A percentile compares a stretch with the other conserved stretches of the same genome.
Conservation (phyloP, 2,113 vertebrate species). For the Hyperoodon ampullatus region DNA sequence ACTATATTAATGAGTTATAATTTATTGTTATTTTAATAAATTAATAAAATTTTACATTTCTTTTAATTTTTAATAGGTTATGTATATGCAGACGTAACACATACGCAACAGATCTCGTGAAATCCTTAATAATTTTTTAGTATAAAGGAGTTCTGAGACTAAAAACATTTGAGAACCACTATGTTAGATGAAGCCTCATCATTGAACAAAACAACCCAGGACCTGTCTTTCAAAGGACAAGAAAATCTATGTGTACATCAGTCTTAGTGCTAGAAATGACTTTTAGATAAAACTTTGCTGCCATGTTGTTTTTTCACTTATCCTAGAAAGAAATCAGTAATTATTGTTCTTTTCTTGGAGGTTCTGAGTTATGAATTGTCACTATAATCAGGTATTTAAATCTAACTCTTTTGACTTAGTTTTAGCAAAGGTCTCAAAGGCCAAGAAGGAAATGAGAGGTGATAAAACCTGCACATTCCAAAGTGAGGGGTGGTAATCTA, state of each 20-base stretch:
- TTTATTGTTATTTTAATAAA: not conserved
- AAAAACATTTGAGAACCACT: not conserved
- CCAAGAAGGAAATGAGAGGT: not conserved
- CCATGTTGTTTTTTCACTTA: not conserved
- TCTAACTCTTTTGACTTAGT: not conserved
- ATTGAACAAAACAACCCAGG: not conserved
- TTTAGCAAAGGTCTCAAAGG: not conserved
- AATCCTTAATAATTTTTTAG: not conserved
- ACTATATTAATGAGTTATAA: not conserved
- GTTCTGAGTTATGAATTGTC: not conserved
- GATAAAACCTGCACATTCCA: not conserved
- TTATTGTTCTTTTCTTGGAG: slow-evolving; percentile 33
- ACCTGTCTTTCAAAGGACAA: slow-evolving; percentile 4
- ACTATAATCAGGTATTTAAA: not conserved
- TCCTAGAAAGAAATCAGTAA: slow-evolving; percentile 4
- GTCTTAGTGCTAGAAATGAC: not conserved
- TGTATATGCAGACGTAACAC: not conserved
- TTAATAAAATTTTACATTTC: not conserved
- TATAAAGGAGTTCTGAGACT: not conserved
- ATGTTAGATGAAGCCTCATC: not conserved
- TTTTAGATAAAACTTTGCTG: slow-evolving; percentile 3
- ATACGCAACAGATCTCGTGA: not conserved
- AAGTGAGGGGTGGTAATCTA: not conserved
- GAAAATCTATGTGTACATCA: not conserved
- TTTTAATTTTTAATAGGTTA: not conserved